Conservation (phyloP, 1,140 invertebrate genomes). For the Drosophila carrolli region DNA sequence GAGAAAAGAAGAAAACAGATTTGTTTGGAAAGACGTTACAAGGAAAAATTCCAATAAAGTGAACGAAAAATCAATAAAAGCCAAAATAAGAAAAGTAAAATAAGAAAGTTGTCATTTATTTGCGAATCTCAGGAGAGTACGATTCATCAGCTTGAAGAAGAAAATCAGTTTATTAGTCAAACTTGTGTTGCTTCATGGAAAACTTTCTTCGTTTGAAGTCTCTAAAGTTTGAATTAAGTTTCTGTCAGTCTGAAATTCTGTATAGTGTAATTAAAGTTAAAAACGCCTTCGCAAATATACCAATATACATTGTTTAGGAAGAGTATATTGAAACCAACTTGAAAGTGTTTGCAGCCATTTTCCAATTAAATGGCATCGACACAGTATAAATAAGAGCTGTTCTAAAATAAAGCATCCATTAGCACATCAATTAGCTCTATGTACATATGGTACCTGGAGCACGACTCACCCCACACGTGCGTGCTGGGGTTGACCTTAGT, state of each 20-base stretch:
- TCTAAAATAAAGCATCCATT: slow-evolving; percentile 50
- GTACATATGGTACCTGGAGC: slow-evolving; percentile 27
- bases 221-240: not conserved
- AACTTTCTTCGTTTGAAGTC: not conserved
- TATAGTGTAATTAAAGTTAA: no score
- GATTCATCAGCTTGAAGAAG: slow-evolving; percentile 3
- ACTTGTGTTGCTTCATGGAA: not conserved
- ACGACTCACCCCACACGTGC: not conserved
- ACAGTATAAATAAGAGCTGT: slow-evolving; percentile 32
- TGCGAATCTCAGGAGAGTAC: slow-evolving; percentile 10
- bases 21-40: slow-evolving; percentile 1
- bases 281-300: not conserved
- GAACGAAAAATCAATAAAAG: slow-evolving; percentile 38
- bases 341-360: slow-evolving; percentile 2
- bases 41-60: slow-evolving; percentile 18
- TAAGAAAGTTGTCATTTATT: slow-evolving; percentile 29
- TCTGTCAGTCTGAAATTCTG: not conserved
- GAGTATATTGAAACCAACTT: not conserved
- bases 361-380: slow-evolving; percentile 14
- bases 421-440: slow-evolving; percentile 49
- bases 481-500: slow-evolving; percentile 4
- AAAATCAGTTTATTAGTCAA: slow-evolving; percentile 20
- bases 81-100: slow-evolving; percentile 26
- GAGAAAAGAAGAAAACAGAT: slow-evolving; percentile 10
- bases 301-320: not conserved